phyloP scores from a whole-genome alignment of 2,888 invertebrate species.

The Ormyrus nitidulus region DNA sequence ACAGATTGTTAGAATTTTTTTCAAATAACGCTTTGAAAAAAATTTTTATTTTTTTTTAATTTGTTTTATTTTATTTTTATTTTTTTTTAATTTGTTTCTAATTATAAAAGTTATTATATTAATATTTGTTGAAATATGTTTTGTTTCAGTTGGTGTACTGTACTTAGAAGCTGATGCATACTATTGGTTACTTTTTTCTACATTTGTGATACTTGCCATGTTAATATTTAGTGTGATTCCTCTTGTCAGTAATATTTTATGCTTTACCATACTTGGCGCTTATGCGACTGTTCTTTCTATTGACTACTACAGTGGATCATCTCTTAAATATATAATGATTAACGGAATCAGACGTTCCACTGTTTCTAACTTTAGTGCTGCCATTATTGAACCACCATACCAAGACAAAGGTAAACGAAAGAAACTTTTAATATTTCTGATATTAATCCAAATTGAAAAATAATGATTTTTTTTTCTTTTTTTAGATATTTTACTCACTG shows the following conservation, averaged over 20 bases:
- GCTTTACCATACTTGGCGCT: constrained; percentile 81
- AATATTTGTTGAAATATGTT: constrained; percentile 17
- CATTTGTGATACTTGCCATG: constrained; percentile 77
- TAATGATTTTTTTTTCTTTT: constrained; percentile 55
- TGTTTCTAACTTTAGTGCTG: constrained; percentile 79
- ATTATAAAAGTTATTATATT: neutral
- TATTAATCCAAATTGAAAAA: neutral
- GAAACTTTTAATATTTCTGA: too few relatives aligned
- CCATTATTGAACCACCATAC: constrained; percentile 80
- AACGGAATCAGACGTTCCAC: constrained; percentile 82
- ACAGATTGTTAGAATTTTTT: neutral
- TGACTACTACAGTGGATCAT: constrained; percentile 81
- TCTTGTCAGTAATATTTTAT: constrained; percentile 79
- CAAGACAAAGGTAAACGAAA: constrained; percentile 77
- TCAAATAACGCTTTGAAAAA: too few relatives aligned
- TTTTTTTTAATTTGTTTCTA: neutral
- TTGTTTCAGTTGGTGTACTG: constrained; percentile 74
- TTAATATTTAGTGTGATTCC: constrained; percentile 77
- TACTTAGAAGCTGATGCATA: constrained; percentile 78
- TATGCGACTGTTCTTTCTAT: constrained; percentile 80
- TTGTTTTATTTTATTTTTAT: too few relatives aligned
- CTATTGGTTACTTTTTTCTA: constrained; percentile 81
- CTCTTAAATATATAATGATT: constrained; percentile 82
- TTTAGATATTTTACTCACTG: constrained; percentile 79
- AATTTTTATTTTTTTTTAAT: too few relatives aligned